Base-by-base conservation (phyloP, 2,113 vertebrate genomes). In the Butorides virescens region DNA sequence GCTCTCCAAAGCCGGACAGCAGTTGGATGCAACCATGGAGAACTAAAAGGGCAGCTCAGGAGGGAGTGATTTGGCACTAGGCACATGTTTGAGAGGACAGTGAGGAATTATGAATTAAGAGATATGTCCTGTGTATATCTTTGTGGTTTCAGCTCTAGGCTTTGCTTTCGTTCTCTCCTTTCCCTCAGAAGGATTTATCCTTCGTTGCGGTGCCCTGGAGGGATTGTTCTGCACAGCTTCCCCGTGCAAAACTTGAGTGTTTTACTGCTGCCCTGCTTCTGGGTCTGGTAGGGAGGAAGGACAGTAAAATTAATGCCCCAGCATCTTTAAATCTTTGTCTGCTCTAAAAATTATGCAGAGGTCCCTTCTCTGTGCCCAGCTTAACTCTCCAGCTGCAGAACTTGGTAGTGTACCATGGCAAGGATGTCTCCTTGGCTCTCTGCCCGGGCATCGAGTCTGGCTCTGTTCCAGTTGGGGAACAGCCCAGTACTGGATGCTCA, bases 401-500 rank as follows among this genome's bases (percentile, higher is more conserved):
- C 44, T 62, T 26, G 68, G 50, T 90, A 5, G 7, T 92, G 87
- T 26, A 50, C 73, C 68, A 4, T 2, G 20, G 73, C 88, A 72
- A 23, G 80, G 59, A 56, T 93, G n/a, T 52, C 55, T 91, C 67
- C 84, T 86, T 94, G 95, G 91, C 90, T 79, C 47, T 90, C 67
- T 91, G 86, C 90, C 90, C 2, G 1, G 68, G 73, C 71, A 92
- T 61, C 77, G 0, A 27, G 36, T 25, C 91, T 97, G 96, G 81
- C 83, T 73, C 63, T 36, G 23, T 20, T 94, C 96, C 94, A 96
- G 62, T 62, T 96, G 96, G 91, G 84, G 77, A 72, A 3, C 36
- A 91, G 93, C 90, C 91, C 83, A 49, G 84, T 32, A 5, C 77
- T 59, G 71, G 76, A 76, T 94, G 93, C 56, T 96, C 86, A 29